Conservation (phyloP, 2,888 invertebrate genomes). For the Lucinisca nassula region DNA sequence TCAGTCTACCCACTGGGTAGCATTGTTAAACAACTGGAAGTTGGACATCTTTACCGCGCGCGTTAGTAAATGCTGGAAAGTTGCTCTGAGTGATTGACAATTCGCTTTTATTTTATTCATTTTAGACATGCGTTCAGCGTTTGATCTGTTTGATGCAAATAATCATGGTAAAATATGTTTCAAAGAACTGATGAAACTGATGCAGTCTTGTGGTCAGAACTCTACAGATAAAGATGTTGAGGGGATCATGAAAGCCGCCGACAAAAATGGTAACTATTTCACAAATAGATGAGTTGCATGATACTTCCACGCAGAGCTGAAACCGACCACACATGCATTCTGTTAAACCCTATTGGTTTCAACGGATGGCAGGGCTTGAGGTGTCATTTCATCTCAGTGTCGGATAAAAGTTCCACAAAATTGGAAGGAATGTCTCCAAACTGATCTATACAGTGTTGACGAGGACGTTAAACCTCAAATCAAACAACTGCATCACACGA, state of each 20-base stretch:
- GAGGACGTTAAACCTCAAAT: too few species aligned
- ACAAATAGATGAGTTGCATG: too few species aligned
- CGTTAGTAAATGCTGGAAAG: too few species aligned
- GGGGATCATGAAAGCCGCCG: constrained; percentile 31
- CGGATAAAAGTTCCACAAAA: too few species aligned
- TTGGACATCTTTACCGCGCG: background rate
- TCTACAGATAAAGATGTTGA: constrained; percentile 41
- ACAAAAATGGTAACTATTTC: constrained; percentile 44
- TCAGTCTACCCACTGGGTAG: background rate
- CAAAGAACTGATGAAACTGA: constrained; percentile 38
- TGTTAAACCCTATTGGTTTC: too few species aligned
- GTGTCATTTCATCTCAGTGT: too few species aligned
- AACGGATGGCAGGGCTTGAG: too few species aligned
- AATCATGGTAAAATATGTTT: constrained; percentile 33
- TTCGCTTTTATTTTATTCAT: background rate
- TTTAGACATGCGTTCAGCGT: background rate
- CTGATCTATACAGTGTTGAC: too few species aligned
- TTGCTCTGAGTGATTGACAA: background rate
- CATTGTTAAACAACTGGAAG: background rate
- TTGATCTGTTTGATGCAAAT: constrained; percentile 34
- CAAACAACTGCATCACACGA: too few species aligned
- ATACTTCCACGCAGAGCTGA: too few species aligned
- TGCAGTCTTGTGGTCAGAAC: constrained; percentile 49
- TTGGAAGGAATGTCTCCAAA: too few species aligned
- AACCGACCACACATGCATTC: too few species aligned